Percentiles rank a stretch among this genome's conserved stretches.
Conservation (phyloP, 2,797 vertebrate genomes). For the Crypturellus tataupa region DNA sequence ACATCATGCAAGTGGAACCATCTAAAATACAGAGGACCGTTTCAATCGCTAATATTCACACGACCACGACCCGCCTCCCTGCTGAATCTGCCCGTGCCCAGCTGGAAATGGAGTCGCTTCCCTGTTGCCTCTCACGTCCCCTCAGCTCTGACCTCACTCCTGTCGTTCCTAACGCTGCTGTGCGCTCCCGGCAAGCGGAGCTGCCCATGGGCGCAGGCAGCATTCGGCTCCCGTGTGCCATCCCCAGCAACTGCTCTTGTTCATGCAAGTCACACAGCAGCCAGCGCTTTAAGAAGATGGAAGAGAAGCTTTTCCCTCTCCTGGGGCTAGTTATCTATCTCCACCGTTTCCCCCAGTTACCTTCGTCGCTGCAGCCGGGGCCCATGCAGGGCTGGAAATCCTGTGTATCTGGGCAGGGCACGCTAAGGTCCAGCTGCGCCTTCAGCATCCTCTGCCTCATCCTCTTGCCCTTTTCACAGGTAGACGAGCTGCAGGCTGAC, state of each 20-base stretch:
- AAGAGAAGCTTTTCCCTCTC: background rate
- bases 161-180: background rate
- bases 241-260: background rate
- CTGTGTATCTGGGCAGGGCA: constrained; percentile 96
- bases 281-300: background rate
- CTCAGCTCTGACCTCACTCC: background rate
- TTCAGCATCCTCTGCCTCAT: constrained; percentile 99
- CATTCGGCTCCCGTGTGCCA: too few relatives aligned
- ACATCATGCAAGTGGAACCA: constrained; percentile 97
- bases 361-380: constrained; percentile 96
- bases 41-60: background rate
- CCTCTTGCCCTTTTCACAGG: constrained; percentile 97
- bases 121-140: background rate
- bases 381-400: constrained; percentile 99
- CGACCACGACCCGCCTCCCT: background rate
- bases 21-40: constrained; percentile 80
- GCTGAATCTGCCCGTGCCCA: background rate
- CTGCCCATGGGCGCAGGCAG: background rate
- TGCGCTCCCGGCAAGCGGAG: background rate
- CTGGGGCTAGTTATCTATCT: background rate
- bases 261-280: background rate
- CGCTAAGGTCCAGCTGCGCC: constrained; percentile 96
- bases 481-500: constrained; percentile 98
- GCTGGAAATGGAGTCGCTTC: background rate
- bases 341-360: constrained; percentile 73